These are phyloP conservation scores for Drosophila chauvacae DNA, from an alignment of 1,140 invertebrate genomes.

Conservation along the genomic window DNA sequence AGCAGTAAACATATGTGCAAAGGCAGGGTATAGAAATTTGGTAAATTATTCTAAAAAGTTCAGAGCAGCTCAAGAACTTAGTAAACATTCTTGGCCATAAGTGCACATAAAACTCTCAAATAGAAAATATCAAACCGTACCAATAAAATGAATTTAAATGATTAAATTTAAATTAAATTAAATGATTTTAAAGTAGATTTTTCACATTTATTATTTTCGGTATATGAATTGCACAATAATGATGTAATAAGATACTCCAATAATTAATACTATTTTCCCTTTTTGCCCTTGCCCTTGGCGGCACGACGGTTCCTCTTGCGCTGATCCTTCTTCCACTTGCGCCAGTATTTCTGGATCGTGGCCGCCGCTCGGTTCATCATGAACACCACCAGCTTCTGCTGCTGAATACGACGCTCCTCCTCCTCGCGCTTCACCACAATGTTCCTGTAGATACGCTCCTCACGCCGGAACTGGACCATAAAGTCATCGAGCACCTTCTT, in stretches of 20 bases:
- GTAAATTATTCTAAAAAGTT: no score
- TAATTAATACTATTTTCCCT: conserved; percentile 22
- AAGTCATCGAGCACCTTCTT: conserved; percentile 56
- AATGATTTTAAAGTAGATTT: background rate
- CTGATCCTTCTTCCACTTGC: conserved; percentile 66
- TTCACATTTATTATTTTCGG: background rate
- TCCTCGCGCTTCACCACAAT: conserved; percentile 59
- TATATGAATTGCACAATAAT: conserved; percentile 5
- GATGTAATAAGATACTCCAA: background rate
- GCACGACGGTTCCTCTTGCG: conserved; percentile 35
- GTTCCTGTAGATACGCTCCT: conserved; percentile 57
- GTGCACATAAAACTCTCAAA: no score
- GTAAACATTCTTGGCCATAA: no score
- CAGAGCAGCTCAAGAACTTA: no score
- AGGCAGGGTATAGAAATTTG: no score
- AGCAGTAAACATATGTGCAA: no score
- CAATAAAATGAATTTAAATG: no score
- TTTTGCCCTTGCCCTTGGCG: conserved; percentile 58
- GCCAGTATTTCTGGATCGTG: conserved; percentile 68
- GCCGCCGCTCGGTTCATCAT: conserved; percentile 74
- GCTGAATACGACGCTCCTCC: conserved; percentile 59
- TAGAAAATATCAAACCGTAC: no score
- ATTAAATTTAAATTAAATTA: no score
- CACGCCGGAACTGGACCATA: conserved; percentile 52
- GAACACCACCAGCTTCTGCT: conserved; percentile 57